Evolutionary conservation across 2,113 vertebrate species (phyloP).

Genomic region (Bolborhynchus lineola): DNA sequence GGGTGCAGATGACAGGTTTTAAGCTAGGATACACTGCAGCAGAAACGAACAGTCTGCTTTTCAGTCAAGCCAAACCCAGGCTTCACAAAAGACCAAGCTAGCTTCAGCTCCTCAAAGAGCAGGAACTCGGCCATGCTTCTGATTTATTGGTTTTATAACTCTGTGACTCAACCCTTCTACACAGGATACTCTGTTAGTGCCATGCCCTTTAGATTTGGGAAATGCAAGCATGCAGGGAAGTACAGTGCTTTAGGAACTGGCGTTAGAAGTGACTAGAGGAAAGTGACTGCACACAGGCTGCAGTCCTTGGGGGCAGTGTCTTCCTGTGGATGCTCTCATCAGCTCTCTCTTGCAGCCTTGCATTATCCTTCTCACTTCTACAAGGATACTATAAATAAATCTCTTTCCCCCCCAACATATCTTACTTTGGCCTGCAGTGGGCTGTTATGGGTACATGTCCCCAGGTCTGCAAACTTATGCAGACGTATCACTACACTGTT

Average conservation of each 20-base stretch:
- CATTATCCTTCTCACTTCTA: not conserved
- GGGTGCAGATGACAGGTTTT: not conserved
- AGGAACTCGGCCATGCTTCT: not conserved
- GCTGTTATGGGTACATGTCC: not conserved
- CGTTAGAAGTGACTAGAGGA: fast-evolving
- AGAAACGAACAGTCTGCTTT: not conserved
- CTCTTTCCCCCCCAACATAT: not conserved
- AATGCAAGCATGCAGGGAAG: not conserved
- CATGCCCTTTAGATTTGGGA: not conserved
- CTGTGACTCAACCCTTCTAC: not conserved
- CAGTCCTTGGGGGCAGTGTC: not conserved
- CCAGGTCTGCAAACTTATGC: not conserved
- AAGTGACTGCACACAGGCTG: not conserved
- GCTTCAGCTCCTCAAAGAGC: not conserved
- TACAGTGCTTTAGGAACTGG: not conserved
- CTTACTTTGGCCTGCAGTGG: not conserved
- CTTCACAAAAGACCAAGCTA: not conserved
- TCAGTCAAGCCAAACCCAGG: not conserved
- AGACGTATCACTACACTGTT: not conserved
- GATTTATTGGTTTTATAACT: not conserved
- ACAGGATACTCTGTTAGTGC: not conserved
- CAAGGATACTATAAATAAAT: not conserved
- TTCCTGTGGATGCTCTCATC: not conserved
- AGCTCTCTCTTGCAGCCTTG: not conserved
- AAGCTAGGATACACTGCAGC: not conserved